Base-by-base conservation (phyloP, 2,888 invertebrate species). In the Hemicrepidius hirtus region DNA sequence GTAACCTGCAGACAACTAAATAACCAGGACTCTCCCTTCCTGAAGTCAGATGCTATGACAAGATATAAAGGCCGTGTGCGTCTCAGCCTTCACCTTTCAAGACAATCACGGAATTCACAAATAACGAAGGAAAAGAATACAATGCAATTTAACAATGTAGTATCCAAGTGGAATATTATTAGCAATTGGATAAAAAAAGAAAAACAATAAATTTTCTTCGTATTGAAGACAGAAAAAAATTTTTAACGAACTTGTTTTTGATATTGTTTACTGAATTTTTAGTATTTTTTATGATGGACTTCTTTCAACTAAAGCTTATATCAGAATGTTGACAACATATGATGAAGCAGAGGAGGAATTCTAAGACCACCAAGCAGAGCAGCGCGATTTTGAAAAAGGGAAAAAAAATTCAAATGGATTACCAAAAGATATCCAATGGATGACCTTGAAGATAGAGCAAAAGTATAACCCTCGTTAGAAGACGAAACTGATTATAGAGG, bases 21-120 rank as follows among this genome's bases (percentile, higher is more conserved):
- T 76, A 77, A 72, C 70, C 71, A 73, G 73, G 79, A 71, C 78
- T 77, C 80, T 76, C 79, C 81, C 79, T 81, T 79, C 77, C 79
- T 77, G 79, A 68, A 50, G 28, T 41, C 57, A 28, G 69, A 80
- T 80, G 73, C 67, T 75, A 74, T 76, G 79, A 80, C 79, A 79
- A 79, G 79, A 80, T 79, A 79, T 53, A 50, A 65, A 55, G 60
- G 18, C 57, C 37, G 57, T 28, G 60, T 44, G 13, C 60, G 24
- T 28, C 41, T 60, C 60, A 60, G 60, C 60, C 60, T 60, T 60
- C 60, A 44, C 41, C 60, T 44, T 60, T 60, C 41, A n/a, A 60
- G 44, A 60, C 44, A 37, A 37, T 18, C 37, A 16, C 13, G 60
- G 60, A 60, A 60, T 60, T 60, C 28, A 13, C 16, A 41, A 41